These are phyloP conservation scores for Cyprinodon brontotheroides DNA, from an alignment of 2,113 vertebrate genomes.

Conservation along the genomic window DNA sequence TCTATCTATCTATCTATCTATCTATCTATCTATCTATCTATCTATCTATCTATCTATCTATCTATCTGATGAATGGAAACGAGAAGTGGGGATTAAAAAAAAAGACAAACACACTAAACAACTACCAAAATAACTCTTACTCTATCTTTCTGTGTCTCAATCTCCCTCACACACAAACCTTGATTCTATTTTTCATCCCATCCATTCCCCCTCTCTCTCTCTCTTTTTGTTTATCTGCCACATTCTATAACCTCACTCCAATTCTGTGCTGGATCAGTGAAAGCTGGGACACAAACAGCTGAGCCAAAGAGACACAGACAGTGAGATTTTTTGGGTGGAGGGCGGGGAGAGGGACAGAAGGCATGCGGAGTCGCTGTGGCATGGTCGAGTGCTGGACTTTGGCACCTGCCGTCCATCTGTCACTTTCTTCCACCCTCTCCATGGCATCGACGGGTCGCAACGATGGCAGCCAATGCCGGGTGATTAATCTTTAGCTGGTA, in stretches of 20 bases:
- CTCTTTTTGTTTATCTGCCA: conserved; percentile 50
- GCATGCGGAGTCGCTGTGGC: conserved; percentile 40
- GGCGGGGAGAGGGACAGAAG: conserved; percentile 27
- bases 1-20: no score
- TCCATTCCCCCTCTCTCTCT: conserved; percentile 1
- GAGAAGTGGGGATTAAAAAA: neutral
- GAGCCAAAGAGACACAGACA: conserved; percentile 5
- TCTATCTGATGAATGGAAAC: neutral
- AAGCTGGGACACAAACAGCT: conserved; percentile 29
- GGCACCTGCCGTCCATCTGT: conserved; percentile 65
- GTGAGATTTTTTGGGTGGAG: conserved; percentile 2
- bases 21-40: no score
- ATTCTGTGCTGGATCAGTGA: conserved; percentile 30
- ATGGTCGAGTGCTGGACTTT: conserved; percentile 54
- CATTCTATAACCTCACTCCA: conserved; percentile 15
- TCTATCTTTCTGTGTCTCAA: neutral
- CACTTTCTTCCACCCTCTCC: conserved; percentile 60
- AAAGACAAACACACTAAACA: no score
- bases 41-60: no score
- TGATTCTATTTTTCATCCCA: conserved; percentile 27
- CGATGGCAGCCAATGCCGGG: conserved; percentile 61
- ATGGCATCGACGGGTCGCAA: conserved; percentile 55
- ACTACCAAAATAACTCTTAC: no score
- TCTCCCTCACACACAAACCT: neutral
- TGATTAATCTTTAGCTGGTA: conserved; percentile 71